These are phyloP conservation scores for Ephialtes manifestator DNA, from an alignment of 2,888 invertebrate genomes.

Conservation along the genomic window DNA sequence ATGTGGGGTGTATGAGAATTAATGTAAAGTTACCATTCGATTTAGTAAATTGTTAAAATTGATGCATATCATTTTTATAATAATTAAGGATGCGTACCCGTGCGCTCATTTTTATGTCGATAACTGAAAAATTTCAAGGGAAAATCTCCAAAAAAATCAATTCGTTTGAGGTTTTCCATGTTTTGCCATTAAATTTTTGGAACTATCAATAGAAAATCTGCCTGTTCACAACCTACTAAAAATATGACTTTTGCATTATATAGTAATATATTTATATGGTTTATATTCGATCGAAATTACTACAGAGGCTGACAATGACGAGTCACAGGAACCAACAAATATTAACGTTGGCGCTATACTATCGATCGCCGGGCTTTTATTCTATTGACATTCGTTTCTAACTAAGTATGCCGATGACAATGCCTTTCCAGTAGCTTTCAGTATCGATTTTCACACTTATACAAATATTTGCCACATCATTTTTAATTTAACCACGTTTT, in stretches of 20 bases:
- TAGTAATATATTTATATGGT: neutral
- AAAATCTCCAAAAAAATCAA: too few species aligned
- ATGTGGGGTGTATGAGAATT: too few species aligned
- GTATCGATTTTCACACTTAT: slow-evolving; percentile 7
- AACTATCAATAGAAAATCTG: too few species aligned
- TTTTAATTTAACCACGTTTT: neutral
- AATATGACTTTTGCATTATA: neutral
- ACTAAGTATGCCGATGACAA: slow-evolving; percentile 1
- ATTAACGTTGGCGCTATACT: neutral
- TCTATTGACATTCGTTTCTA: slow-evolving; percentile 3
- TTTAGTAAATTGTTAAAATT: too few species aligned
- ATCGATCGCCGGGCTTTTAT: slow-evolving; percentile 9
- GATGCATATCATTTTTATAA: too few species aligned
- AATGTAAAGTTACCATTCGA: too few species aligned
- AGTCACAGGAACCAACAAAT: neutral
- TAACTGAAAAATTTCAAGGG: too few species aligned
- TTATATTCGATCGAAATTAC: neutral
- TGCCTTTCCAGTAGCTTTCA: neutral
- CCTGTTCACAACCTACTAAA: too few species aligned
- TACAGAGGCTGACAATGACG: neutral
- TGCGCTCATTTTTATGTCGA: too few species aligned
- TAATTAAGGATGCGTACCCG: too few species aligned
- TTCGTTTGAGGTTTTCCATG: too few species aligned
- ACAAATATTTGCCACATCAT: neutral
- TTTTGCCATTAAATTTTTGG: too few species aligned